phyloP scores from a whole-genome alignment of 2,888 invertebrate species.

The Agonopterix alstromeriana region DNA sequence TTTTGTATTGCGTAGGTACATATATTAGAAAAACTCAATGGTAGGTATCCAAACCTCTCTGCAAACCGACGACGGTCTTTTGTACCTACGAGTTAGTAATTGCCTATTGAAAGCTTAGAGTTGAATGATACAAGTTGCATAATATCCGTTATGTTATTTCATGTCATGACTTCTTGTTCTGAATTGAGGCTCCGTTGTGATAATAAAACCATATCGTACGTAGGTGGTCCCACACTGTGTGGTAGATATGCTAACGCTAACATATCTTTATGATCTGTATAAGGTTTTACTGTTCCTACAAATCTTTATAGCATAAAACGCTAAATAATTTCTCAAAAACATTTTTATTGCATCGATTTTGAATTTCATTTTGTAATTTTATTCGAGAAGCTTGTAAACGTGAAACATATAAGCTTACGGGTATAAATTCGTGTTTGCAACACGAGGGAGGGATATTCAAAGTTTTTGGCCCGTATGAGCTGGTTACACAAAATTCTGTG shows the following conservation, averaged over 20 bases:
- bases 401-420: no score
- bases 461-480: no score
- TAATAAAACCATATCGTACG: conserved; percentile 53
- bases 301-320: conserved; percentile 41
- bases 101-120: no score
- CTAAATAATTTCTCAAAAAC: conserved; percentile 33
- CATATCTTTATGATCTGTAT: conserved; percentile 59
- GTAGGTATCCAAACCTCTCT: no score
- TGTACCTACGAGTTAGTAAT: no score
- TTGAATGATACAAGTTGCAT: no score
- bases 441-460: no score
- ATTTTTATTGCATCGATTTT: conserved; percentile 33
- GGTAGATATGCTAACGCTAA: conserved; percentile 45
- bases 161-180: conserved; percentile 34
- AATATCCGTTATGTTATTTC: conserved; percentile 27
- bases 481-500: no score
- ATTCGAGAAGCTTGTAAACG: neutral
- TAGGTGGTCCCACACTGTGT: conserved; percentile 56
- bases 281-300: conserved; percentile 56
- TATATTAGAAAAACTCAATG: no score
- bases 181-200: conserved; percentile 32
- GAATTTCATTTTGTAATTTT: conserved; percentile 13
- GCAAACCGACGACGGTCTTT: no score
- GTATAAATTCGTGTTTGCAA: no score
- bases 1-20: no score